A percentile compares a stretch with the other conserved stretches of the same genome.
phyloP scores from a whole-genome alignment of 1,140 invertebrate genomes.

The Heliconius melpomene region DNA sequence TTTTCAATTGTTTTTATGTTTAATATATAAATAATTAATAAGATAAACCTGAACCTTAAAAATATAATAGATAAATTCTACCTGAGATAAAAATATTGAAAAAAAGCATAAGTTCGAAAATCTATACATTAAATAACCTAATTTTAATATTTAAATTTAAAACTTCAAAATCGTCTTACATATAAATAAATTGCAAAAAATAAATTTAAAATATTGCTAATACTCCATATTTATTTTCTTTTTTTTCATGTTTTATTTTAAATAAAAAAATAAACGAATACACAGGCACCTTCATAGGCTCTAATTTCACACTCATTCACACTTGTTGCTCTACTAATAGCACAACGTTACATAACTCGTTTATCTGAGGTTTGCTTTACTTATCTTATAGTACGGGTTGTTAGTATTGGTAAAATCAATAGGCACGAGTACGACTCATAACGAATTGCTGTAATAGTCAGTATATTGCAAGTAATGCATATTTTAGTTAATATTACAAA shows the following conservation, averaged over 20 bases:
- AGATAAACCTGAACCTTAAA: too few species aligned
- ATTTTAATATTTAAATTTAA: too few species aligned
- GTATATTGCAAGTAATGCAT: background rate
- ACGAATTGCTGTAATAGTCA: background rate
- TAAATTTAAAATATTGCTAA: too few species aligned
- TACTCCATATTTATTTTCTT: too few species aligned
- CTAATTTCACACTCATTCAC: conserved; percentile 38
- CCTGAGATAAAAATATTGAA: too few species aligned
- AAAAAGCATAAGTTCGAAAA: too few species aligned
- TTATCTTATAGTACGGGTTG: background rate
- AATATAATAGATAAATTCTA: too few species aligned
- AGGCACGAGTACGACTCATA: background rate
- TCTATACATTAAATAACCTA: too few species aligned
- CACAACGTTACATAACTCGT: conserved; percentile 26
- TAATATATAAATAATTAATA: too few species aligned
- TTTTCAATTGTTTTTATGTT: background rate
- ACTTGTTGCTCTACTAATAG: conserved; percentile 35
- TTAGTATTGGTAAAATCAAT: conserved; percentile 1
- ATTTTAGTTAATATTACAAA: too few species aligned
- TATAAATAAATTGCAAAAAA: too few species aligned
- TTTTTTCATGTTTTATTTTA: background rate
- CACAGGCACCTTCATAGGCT: conserved; percentile 4
- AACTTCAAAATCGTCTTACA: too few species aligned
- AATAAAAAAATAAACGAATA: background rate
- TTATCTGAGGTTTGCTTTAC: conserved; percentile 19